These are phyloP conservation scores for Hedychridium roseum DNA, from an alignment of 2,888 invertebrate genomes.

Conservation along the genomic window DNA sequence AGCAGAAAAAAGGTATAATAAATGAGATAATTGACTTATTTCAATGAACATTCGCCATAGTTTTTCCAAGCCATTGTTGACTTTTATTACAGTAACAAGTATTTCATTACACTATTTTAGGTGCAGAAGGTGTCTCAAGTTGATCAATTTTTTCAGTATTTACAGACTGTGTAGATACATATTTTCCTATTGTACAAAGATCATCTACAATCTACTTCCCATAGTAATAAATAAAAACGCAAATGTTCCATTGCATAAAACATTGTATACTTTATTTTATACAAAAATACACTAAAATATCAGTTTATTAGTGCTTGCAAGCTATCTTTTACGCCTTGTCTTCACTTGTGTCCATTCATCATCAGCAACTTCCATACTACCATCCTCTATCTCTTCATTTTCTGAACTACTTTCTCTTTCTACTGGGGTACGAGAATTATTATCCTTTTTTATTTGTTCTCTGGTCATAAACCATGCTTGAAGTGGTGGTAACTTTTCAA, in stretches of 20 bases:
- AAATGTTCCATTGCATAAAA: no score
- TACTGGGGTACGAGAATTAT: background rate
- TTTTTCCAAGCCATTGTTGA: background rate
- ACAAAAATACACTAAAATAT: no score
- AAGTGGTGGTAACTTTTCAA: constrained; percentile 46
- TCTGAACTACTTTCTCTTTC: constrained; percentile 22
- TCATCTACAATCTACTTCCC: background rate
- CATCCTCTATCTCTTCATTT: constrained; percentile 25
- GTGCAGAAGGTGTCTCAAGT: constrained; percentile 15
- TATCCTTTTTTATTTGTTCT: constrained; percentile 10
- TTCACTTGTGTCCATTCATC: constrained; percentile 53
- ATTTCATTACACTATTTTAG: constrained; percentile 19
- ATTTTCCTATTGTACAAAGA: constrained; percentile 7
- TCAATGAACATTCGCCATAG: background rate
- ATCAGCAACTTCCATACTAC: constrained; percentile 36
- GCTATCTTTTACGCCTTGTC: constrained; percentile 46
- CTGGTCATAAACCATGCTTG: constrained; percentile 47
- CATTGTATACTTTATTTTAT: no score
- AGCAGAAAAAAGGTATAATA: constrained; percentile 28
- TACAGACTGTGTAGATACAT: constrained; percentile 35
- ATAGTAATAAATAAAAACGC: no score
- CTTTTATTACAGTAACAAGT: background rate
- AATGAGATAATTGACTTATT: background rate
- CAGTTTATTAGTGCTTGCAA: no score
- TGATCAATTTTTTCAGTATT: constrained; percentile 20